Percentiles rank a stretch among this genome's conserved stretches.
Conservation (phyloP, 2,888 invertebrate genomes). For the Molanna angustata region DNA sequence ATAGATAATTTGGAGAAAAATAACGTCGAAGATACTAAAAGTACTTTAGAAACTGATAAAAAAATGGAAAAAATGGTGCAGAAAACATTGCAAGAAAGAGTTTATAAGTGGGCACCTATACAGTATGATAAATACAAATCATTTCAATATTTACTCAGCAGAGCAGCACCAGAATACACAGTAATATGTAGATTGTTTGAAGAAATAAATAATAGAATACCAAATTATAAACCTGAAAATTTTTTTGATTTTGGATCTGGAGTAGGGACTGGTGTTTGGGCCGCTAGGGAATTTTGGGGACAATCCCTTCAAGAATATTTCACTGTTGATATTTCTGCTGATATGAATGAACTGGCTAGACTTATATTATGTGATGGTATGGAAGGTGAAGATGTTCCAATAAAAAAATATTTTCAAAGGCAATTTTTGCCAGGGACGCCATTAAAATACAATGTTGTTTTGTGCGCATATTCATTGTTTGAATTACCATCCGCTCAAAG, state of each 20-base stretch:
- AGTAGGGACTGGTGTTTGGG: conserved; percentile 84
- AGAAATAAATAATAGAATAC: conserved; percentile 66
- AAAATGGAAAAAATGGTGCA: conserved; percentile 55
- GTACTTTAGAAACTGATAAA: conserved; percentile 41
- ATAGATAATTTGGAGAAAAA: conserved; percentile 39
- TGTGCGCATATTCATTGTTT: conserved; percentile 76
- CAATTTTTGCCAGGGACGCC: conserved; percentile 75
- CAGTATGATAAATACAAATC: conserved; percentile 64
- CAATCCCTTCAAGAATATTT: conserved; percentile 74
- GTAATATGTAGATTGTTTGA: conserved; percentile 66
- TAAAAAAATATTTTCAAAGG: conserved; percentile 67
- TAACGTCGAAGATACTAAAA: conserved; percentile 41
- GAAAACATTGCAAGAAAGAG: conserved; percentile 55
- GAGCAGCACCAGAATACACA: conserved; percentile 75
- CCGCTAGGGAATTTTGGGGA: conserved; percentile 70
- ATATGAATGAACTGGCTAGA: conserved; percentile 81
- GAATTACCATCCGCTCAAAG: conserved; percentile 68
- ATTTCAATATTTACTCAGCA: conserved; percentile 67
- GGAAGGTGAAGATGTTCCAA: conserved; percentile 56
- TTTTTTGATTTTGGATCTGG: conserved; percentile 94
- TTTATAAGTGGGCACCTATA: conserved; percentile 74
- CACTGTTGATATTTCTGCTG: conserved; percentile 76
- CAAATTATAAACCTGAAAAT: conserved; percentile 68
- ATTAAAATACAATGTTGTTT: conserved; percentile 72
- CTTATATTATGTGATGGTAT: conserved; percentile 65